phyloP scores from a whole-genome alignment of 1,140 invertebrate genomes.

The Microplitis mediator region DNA sequence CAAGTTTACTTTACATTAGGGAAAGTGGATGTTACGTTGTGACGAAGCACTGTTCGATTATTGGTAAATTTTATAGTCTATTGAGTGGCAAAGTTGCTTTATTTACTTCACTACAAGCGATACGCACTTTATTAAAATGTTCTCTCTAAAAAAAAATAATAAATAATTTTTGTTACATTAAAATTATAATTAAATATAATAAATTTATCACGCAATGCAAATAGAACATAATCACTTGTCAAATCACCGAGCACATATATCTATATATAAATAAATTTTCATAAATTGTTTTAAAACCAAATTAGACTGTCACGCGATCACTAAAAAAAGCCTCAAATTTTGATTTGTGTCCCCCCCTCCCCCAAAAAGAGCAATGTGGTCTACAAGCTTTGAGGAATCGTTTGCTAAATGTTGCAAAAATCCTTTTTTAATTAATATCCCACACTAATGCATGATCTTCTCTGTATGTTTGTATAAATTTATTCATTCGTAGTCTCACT shows the following conservation, averaged over 20 bases:
- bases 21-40: conserved; percentile 15
- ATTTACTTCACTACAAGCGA: conserved; percentile 1
- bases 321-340: neutral
- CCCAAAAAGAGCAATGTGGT: conserved; percentile 18
- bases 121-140: neutral
- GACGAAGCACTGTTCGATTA: conserved; percentile 21
- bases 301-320: conserved; percentile 1
- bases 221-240: too few relatives aligned
- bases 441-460: conserved; percentile 44
- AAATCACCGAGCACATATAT: conserved; percentile 7
- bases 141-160: too few relatives aligned
- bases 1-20: conserved; percentile 24
- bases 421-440: conserved; percentile 25
- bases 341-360: neutral
- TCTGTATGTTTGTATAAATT: conserved; percentile 35
- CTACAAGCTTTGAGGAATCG: conserved; percentile 40
- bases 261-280: neutral
- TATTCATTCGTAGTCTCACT: conserved; percentile 36
- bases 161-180: too few relatives aligned
- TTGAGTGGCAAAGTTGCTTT: conserved; percentile 26
- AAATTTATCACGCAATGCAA: neutral
- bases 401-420: conserved; percentile 38
- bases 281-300: conserved; percentile 3
- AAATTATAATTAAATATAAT: too few relatives aligned
- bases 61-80: conserved; percentile 13